Evolutionary conservation across 2,113 vertebrate genomes (phyloP), one percentile per base, ranked within the genome.

Genomic region (Erpornis zantholeuca): DNA sequence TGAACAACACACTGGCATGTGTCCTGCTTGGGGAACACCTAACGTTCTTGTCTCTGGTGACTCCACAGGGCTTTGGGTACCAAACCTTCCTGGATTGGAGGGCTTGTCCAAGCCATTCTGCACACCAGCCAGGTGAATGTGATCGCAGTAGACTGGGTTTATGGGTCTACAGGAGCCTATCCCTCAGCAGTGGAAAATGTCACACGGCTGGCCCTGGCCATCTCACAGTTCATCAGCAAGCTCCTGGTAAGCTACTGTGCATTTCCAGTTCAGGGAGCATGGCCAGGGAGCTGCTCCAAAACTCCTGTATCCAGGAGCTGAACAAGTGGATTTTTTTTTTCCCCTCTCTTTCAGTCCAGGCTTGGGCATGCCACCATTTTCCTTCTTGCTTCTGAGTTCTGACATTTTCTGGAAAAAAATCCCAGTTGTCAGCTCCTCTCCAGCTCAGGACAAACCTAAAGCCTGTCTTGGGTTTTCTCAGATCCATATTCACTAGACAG

Each of bases 121-220:
- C 57, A 24, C 21, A 95, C 80, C 44, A 93, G 96, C 52, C 97
- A 98, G 23, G 97, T 92, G 42, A 99, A 99, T 0, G 98, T 99
- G 90, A 87, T 99, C 12, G 98, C 98, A 8, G 99, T 99, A 78
- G 99, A 99, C 96, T 99, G 99, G 99, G 94, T 99, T 75, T 97
- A 97, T 15, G 97, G 98, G 12, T 98, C 99, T 6, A 99, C 99
- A 15, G 99, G 97, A 49, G 97, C 97, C 76, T 99, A 99, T 93
- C 97, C 96, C 81, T 97, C 97, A 1, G 99, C 98, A 10, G 99
- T 99, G 92, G 98, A 99, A 64, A 99, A 98, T 15, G 98, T 99
- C 94, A 98, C 98, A 33, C 97, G 98, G 83, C 98, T 99, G 89
- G 98, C 98, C 9, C 31, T 98, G 14, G 86, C 98, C 93, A 98